Percentiles rank a stretch among this genome's conserved stretches.
phyloP scores from a whole-genome alignment of 2,113 vertebrate genomes.

The Ctenomys sociabilis region DNA sequence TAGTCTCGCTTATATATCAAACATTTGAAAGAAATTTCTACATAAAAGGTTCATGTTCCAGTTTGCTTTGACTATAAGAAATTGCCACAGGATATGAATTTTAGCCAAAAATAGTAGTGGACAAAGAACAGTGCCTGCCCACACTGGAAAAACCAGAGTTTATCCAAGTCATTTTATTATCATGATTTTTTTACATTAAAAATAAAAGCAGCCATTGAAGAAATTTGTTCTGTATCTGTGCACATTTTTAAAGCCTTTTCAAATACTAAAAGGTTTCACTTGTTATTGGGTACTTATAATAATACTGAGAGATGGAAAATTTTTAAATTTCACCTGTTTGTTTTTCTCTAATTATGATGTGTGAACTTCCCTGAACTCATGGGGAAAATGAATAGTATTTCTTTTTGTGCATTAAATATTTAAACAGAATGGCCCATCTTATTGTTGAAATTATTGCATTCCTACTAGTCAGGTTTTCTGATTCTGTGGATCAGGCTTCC shows the following conservation, averaged over 20 bases:
- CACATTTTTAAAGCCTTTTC: neutral
- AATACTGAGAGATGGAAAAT: neutral
- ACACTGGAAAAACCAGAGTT: neutral
- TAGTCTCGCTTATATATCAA: neutral
- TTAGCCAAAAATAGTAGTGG: neutral
- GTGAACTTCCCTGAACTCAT: neutral
- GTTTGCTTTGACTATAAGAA: neutral
- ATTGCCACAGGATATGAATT: neutral
- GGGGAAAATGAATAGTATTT: neutral
- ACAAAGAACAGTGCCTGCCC: neutral
- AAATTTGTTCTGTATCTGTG: neutral
- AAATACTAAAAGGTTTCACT: neutral
- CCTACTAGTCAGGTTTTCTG: neutral
- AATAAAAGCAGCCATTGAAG: neutral
- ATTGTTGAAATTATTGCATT: constrained; percentile 17
- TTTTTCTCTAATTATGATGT: neutral
- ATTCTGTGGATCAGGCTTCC: neutral
- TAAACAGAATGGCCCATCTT: neutral
- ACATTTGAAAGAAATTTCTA: constrained; percentile 1
- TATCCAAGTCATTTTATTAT: neutral
- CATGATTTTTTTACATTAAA: neutral
- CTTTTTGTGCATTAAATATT: constrained; percentile 27
- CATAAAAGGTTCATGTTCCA: neutral
- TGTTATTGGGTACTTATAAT: neutral
- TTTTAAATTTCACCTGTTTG: neutral